A percentile compares a stretch with the other conserved stretches of the same genome.
These are phyloP conservation scores for Clupea harengus DNA, from an alignment of 2,113 vertebrate genomes.

Conservation along the genomic window DNA sequence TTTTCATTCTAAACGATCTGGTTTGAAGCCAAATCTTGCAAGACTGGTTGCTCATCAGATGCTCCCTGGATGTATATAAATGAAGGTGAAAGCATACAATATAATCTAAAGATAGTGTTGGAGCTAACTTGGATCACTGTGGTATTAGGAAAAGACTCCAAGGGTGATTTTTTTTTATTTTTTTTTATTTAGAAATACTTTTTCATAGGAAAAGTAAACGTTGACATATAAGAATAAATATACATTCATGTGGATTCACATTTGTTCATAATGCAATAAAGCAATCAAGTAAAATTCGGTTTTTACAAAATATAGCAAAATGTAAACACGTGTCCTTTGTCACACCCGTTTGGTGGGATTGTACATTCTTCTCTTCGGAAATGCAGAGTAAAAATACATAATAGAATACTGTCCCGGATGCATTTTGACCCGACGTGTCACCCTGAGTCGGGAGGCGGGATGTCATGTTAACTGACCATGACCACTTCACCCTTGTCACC, in stretches of 20 bases:
- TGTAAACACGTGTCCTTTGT: background rate
- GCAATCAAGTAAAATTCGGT: constrained; percentile 59
- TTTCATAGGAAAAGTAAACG: constrained; percentile 5
- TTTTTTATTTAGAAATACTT: background rate
- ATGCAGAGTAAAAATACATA: background rate
- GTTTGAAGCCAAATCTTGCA: background rate
- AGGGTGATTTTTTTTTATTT: background rate
- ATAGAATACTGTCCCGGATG: background rate
- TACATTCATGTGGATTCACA: constrained; percentile 57
- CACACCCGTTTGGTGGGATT: background rate
- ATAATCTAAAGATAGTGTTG: background rate
- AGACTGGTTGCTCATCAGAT: background rate
- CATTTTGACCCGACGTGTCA: background rate
- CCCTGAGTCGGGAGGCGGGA: background rate
- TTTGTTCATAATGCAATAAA: constrained; percentile 53
- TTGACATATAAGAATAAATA: constrained; percentile 67
- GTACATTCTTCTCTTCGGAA: background rate
- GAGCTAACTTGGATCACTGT: background rate
- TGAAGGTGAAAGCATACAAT: background rate
- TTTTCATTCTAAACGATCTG: background rate
- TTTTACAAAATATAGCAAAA: constrained; percentile 1
- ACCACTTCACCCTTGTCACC: background rate
- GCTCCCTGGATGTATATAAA: background rate
- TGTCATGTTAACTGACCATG: constrained; percentile 5
- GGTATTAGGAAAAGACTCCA: background rate